A percentile compares a stretch with the other conserved stretches of the same genome.
phyloP scores from a whole-genome alignment of 2,113 vertebrate species.

The Eidolon helvum region DNA sequence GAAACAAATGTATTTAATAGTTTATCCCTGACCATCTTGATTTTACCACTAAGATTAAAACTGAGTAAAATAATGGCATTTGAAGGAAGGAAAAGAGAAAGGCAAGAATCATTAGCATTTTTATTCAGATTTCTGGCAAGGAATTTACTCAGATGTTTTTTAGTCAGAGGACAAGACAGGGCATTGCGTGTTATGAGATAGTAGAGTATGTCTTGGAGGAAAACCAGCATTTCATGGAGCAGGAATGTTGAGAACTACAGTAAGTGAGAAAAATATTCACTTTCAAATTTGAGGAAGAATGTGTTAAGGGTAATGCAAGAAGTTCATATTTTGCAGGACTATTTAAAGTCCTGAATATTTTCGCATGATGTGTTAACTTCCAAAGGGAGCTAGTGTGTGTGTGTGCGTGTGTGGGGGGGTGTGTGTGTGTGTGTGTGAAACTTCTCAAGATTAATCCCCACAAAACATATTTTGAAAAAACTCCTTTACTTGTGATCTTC shows the following conservation, averaged over 20 bases:
- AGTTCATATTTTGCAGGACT: background rate
- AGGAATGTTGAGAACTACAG: background rate
- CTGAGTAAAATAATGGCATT: background rate
- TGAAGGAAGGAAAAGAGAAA: background rate
- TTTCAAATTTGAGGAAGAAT: background rate
- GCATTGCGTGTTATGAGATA: rapidly evolving
- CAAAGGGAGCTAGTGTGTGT: background rate
- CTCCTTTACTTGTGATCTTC: background rate
- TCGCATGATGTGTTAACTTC: background rate
- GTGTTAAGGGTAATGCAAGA: background rate
- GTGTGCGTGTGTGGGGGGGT: background rate
- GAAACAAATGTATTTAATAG: background rate
- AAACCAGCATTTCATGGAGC: background rate
- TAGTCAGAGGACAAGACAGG: background rate
- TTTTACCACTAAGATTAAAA: background rate
- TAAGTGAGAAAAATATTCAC: background rate
- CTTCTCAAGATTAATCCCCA: background rate
- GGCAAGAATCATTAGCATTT: background rate
- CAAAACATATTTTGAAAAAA: background rate
- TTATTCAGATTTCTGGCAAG: background rate
- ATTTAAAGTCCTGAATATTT: background rate
- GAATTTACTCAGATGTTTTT: background rate
- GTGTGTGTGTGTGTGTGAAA: background rate
- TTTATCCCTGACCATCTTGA: background rate
- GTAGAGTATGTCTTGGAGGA: rapidly evolving